Evolutionary conservation across 2,888 invertebrate species (phyloP).

Genomic region (Pyralis farinalis): DNA sequence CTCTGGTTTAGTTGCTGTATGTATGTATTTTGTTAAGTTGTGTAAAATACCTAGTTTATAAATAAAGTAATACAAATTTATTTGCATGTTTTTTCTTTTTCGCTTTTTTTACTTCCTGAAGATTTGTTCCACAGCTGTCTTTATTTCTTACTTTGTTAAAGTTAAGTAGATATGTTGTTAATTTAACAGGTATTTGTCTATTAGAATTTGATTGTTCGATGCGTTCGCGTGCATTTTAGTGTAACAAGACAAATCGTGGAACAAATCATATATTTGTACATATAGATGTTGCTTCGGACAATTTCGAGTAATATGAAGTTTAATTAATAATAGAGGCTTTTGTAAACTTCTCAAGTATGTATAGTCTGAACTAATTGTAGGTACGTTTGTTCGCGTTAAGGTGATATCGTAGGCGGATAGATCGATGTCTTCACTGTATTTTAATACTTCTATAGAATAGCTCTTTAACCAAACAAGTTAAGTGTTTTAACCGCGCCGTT

Average conservation of each 20-base stretch:
- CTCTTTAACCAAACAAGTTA: slow-evolving; percentile 27
- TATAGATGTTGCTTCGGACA: slow-evolving; percentile 35
- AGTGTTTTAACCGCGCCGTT: slow-evolving; percentile 25
- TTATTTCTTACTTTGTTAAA: slow-evolving; percentile 23
- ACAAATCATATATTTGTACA: slow-evolving; percentile 6
- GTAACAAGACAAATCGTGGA: slow-evolving; percentile 1
- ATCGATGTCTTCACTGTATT: slow-evolving; percentile 73
- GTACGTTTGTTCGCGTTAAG: slow-evolving; percentile 44
- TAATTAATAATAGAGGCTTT: slow-evolving; percentile 43
- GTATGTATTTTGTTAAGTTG: slow-evolving; percentile 81
- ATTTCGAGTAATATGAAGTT: slow-evolving; percentile 24
- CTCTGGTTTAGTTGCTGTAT: slow-evolving; percentile 74
- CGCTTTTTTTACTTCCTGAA: slow-evolving; percentile 2
- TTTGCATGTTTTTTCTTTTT: slow-evolving; percentile 65
- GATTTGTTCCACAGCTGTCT: slow-evolving; percentile 29
- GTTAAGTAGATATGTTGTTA: too few relatives aligned
- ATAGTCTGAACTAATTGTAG: slow-evolving; percentile 54
- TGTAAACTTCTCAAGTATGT: slow-evolving; percentile 54
- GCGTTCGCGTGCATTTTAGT: too few relatives aligned
- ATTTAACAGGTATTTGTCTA: too few relatives aligned
- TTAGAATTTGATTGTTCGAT: too few relatives aligned
- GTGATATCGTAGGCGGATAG: slow-evolving; percentile 63
- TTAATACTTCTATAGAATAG: slow-evolving; percentile 70
- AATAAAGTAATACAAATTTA: slow-evolving; percentile 71
- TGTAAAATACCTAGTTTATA: slow-evolving; percentile 79